A percentile compares a stretch with the other conserved stretches of the same genome.
Evolutionary conservation across 2,888 invertebrate genomes (phyloP).

Genomic region (Gymnosoma rotundatum): DNA sequence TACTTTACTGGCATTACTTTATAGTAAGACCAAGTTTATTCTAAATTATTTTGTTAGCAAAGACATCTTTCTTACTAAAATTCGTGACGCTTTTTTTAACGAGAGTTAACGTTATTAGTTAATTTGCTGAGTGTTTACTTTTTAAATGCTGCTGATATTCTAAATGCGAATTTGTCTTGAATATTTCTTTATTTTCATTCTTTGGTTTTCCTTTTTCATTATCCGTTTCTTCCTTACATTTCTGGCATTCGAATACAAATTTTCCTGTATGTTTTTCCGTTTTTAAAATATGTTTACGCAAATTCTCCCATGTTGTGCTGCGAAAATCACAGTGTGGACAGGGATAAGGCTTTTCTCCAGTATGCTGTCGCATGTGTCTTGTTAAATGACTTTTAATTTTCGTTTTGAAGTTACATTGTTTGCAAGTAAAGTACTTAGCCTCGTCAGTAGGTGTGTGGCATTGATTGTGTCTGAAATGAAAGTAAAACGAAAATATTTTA

Average conservation of each 20-base stretch:
- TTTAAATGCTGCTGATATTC: slow-evolving; percentile 78
- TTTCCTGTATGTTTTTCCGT: slow-evolving; percentile 91
- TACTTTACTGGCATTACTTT: not conserved
- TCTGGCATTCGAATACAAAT: slow-evolving; percentile 89
- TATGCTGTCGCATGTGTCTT: slow-evolving; percentile 91
- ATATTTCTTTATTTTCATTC: slow-evolving; percentile 61
- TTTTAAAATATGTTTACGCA: slow-evolving; percentile 92
- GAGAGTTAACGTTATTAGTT: not conserved
- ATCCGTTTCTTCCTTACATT: slow-evolving; percentile 82
- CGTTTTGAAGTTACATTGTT: slow-evolving; percentile 87
- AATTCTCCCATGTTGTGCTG: slow-evolving; percentile 92
- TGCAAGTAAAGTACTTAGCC: slow-evolving; percentile 85
- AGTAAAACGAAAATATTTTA: not conserved
- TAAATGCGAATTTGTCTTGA: slow-evolving; percentile 77
- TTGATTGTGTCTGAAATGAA: slow-evolving; percentile 76
- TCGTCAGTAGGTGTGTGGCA: slow-evolving; percentile 65
- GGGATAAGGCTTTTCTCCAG: slow-evolving; percentile 91
- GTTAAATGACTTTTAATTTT: slow-evolving; percentile 87
- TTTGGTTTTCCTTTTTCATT: not conserved
- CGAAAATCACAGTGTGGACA: slow-evolving; percentile 92
- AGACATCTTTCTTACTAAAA: not conserved
- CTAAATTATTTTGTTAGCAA: not conserved
- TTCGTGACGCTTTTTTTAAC: not conserved
- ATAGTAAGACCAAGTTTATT: slow-evolving; percentile 19
- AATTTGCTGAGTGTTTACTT: slow-evolving; percentile 13